A percentile compares a stretch with the other conserved stretches of the same genome.
phyloP scores from a whole-genome alignment of 2,797 vertebrate species.

The Rhabdophis nuchalis region DNA sequence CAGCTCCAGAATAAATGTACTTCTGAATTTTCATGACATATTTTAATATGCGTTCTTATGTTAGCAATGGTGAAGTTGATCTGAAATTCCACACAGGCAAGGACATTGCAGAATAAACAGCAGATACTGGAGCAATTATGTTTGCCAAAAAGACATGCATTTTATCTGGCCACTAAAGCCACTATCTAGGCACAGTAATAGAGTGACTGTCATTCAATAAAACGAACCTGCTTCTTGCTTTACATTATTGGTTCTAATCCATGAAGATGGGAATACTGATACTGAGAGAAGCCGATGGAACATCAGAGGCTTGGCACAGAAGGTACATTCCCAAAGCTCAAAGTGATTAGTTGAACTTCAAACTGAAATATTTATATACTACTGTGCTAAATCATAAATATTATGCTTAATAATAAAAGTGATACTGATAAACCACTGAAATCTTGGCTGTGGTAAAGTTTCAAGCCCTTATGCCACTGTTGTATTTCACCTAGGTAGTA shows the following conservation, averaged over 20 bases:
- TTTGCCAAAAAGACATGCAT: neutral
- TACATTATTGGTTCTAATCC: neutral
- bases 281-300: neutral
- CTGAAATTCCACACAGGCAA: neutral
- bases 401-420: neutral
- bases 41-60: neutral
- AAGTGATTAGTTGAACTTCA: slow-evolving; percentile 31
- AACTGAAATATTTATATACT: slow-evolving; percentile 16
- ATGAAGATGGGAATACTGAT: neutral
- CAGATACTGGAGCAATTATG: neutral
- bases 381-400: slow-evolving; percentile 19
- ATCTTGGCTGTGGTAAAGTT: neutral
- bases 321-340: neutral
- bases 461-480: neutral
- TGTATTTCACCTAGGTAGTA: accelerated
- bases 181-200: neutral
- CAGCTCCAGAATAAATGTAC: neutral
- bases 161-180: neutral
- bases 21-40: neutral
- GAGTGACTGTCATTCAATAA: neutral
- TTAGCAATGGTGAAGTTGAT: neutral
- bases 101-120: neutral
- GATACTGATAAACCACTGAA: slow-evolving; percentile 18
- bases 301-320: slow-evolving; percentile 5
- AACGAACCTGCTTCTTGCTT: neutral